A percentile compares a stretch with the other conserved stretches of the same genome.
phyloP scores from a whole-genome alignment of 2,113 vertebrate genomes.

The Malurus cyaneus region DNA sequence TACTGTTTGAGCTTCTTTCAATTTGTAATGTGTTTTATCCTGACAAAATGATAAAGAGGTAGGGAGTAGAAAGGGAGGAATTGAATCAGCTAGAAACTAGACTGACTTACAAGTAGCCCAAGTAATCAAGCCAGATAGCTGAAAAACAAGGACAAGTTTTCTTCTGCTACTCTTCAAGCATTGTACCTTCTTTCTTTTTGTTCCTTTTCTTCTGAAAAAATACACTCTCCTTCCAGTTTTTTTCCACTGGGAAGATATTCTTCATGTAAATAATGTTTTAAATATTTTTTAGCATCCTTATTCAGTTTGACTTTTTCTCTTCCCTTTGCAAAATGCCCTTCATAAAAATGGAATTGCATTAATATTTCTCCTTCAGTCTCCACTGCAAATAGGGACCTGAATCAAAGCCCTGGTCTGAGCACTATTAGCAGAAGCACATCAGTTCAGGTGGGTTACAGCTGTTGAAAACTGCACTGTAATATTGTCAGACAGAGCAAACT shows the following conservation, averaged over 20 bases:
- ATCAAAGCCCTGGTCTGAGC: neutral
- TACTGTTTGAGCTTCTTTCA: neutral
- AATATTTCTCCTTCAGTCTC: neutral
- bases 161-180: neutral
- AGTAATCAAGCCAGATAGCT: neutral
- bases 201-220: neutral
- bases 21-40: neutral
- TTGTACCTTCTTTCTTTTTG: neutral
- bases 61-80: neutral
- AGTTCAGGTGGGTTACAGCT: neutral
- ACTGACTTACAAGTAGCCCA: neutral
- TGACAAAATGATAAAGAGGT: conserved; percentile 9
- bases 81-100: neutral
- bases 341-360: neutral
- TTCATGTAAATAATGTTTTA: neutral
- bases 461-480: neutral
- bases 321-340: neutral
- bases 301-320: neutral
- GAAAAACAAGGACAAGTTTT: neutral
- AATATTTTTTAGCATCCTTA: neutral
- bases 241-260: neutral
- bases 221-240: neutral
- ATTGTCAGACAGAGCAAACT: neutral
- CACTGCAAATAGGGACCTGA: neutral
- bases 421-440: neutral